A percentile compares a stretch with the other conserved stretches of the same genome.
Conservation (phyloP, 2,113 vertebrate species). For the Eolophus roseicapilla region DNA sequence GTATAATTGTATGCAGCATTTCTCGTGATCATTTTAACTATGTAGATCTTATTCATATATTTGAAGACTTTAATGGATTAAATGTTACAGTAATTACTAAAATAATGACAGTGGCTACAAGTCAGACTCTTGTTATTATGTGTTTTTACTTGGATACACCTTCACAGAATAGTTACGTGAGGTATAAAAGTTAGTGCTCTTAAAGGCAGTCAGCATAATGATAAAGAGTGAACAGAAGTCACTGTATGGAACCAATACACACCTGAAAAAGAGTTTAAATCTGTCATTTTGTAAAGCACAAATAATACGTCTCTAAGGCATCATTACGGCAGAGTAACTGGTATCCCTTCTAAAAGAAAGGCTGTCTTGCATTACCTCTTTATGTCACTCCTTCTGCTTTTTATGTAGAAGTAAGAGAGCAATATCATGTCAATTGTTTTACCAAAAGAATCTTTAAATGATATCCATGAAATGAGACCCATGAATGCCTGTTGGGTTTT, state of each 20-base stretch:
- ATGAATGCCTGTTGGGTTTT: background rate
- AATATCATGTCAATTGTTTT: background rate
- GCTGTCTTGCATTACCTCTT: background rate
- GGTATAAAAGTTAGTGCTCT: background rate
- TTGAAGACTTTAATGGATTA: background rate
- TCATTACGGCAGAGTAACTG: background rate
- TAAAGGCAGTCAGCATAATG: background rate
- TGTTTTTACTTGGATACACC: background rate
- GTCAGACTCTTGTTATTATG: background rate
- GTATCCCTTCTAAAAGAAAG: background rate
- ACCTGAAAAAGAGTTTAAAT: background rate
- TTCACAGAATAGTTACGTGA: background rate
- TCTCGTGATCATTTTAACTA: background rate
- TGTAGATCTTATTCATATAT: background rate
- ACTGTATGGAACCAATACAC: background rate
- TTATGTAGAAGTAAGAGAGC: background rate
- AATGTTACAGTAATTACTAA: background rate
- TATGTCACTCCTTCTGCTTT: background rate
- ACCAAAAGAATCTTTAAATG: background rate
- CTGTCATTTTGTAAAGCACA: background rate
- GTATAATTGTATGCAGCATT: background rate
- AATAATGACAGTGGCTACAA: background rate
- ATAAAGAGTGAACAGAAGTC: background rate
- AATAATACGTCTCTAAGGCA: background rate
- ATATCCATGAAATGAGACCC: background rate